Conservation (phyloP, 1,140 invertebrate genomes). For the Linepithema humile region DNA sequence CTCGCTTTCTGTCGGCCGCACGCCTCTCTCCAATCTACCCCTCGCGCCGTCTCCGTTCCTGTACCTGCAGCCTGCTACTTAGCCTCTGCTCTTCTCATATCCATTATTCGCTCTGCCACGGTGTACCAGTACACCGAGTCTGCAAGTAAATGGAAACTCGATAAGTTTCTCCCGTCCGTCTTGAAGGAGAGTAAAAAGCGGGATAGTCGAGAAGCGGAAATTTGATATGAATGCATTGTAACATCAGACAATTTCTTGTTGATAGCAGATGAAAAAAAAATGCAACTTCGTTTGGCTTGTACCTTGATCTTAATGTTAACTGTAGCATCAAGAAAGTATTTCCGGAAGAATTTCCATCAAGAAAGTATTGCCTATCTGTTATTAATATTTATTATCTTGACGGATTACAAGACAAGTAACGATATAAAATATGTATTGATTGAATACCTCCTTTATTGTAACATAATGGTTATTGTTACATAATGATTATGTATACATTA, state of each 20-base stretch:
- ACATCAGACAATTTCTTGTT: not conserved
- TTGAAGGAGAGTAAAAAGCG: not conserved
- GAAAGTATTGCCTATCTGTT: not conserved
- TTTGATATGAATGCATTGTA: not conserved
- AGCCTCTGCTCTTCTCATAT: constrained; percentile 72
- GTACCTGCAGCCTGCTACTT: constrained; percentile 75
- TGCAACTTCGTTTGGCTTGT: not conserved
- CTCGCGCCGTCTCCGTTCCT: constrained; percentile 64
- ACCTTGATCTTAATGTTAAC: not conserved
- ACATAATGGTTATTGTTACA: not conserved
- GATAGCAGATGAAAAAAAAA: not conserved
- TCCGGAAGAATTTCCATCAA: too few relatives aligned
- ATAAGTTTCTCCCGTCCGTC: not conserved
- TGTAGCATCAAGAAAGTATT: not conserved
- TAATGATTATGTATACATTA: not conserved
- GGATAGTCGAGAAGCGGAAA: not conserved
- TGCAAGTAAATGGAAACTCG: constrained; percentile 54
- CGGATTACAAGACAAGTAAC: not conserved
- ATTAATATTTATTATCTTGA: not conserved
- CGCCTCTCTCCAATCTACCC: constrained; percentile 38
- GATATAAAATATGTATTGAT: not conserved
- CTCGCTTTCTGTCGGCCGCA: constrained; percentile 11
- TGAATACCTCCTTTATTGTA: not conserved
- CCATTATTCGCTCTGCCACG: constrained; percentile 74
- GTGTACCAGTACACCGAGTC: constrained; percentile 73